Percentiles rank a stretch among this genome's conserved stretches.
Conservation (phyloP, 1,140 invertebrate genomes). For the Drosophila murphyi region DNA sequence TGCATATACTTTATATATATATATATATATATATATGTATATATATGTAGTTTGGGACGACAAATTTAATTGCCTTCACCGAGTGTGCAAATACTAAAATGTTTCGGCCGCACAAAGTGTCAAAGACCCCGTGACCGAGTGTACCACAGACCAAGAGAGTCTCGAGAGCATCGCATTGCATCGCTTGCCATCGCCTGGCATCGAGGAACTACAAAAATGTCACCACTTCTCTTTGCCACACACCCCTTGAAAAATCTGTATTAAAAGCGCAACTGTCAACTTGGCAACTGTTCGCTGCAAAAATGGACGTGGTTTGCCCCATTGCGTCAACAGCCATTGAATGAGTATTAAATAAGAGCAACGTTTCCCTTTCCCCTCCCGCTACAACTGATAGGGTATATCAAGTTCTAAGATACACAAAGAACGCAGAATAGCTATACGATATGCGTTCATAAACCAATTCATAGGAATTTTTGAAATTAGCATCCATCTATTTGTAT, state of each 20-base stretch:
- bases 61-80: slow-evolving; percentile 63
- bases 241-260: slow-evolving; percentile 25
- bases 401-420: not conserved
- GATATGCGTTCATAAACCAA: no score
- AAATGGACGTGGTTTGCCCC: slow-evolving; percentile 13
- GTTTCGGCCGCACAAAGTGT: slow-evolving; percentile 50
- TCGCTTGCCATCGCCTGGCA: not conserved
- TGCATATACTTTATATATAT: not conserved
- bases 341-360: slow-evolving; percentile 17
- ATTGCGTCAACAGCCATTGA: slow-evolving; percentile 29
- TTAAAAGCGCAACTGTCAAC: slow-evolving; percentile 46
- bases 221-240: slow-evolving; percentile 4
- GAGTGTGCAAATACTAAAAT: slow-evolving; percentile 10
- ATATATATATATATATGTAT: not conserved
- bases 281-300: slow-evolving; percentile 40
- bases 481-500: no score
- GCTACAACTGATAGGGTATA: slow-evolving; percentile 7
- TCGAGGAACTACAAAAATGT: slow-evolving; percentile 34
- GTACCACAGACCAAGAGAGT: slow-evolving; percentile 50
- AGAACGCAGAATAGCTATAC: not conserved
- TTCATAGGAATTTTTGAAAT: no score
- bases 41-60: slow-evolving; percentile 31
- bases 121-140: slow-evolving; percentile 83
- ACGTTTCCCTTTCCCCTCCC: not conserved
- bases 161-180: slow-evolving; percentile 11